Evolutionary conservation across 2,113 vertebrate species (phyloP).

Genomic region (Danio rerio): GRCz12tu NC_133193.1:38271001-38271500

Average conservation of each 20-base stretch:
- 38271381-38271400: background rate
- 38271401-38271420: slow-evolving; percentile 3
- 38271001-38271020: slow-evolving; percentile 65
- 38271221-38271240: slow-evolving; percentile 46
- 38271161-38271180: slow-evolving; percentile 51
- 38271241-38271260: slow-evolving; percentile 22
- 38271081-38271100: slow-evolving; percentile 73
- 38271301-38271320: background rate
- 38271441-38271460: background rate
- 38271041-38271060: slow-evolving; percentile 23
- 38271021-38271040: slow-evolving; percentile 44
- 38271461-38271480: slow-evolving; percentile 1
- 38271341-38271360: background rate
- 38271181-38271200: slow-evolving; percentile 19
- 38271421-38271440: slow-evolving; percentile 4
- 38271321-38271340: background rate
- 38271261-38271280: background rate
- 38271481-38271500: background rate
- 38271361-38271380: background rate
- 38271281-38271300: background rate
- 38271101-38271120: slow-evolving; percentile 69
- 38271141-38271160: slow-evolving; percentile 53
- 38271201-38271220: slow-evolving; percentile 47
- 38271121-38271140: slow-evolving; percentile 55
- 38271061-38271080: slow-evolving; percentile 61